A percentile compares a stretch with the other conserved stretches of the same genome.
Evolutionary conservation across 2,113 vertebrate genomes (phyloP).

Genomic region (Ictalurus punctatus): DNA sequence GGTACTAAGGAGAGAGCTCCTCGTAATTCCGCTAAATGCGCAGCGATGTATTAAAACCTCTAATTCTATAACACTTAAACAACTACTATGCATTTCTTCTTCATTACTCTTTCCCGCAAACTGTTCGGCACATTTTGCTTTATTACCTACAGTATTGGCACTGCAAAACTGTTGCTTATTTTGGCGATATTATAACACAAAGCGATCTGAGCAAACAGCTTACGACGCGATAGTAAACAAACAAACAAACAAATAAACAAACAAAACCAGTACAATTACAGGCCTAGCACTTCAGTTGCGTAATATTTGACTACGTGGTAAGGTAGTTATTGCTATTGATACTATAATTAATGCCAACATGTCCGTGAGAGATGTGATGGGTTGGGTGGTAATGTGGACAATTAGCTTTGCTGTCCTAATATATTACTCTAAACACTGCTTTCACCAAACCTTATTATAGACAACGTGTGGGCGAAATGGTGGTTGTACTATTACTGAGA

Average conservation of each 20-base stretch:
- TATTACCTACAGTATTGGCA: background rate
- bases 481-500: background rate
- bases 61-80: background rate
- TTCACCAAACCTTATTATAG: background rate
- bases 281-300: background rate
- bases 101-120: background rate
- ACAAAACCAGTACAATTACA: background rate
- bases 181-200: background rate
- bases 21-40: conserved; percentile 79
- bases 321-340: background rate
- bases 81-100: background rate
- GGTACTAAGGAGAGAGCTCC: conserved; percentile 82
- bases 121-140: no score
- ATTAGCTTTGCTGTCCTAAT: background rate
- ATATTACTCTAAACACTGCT: background rate
- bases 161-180: background rate
- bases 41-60: conserved; percentile 76
- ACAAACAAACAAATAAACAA: background rate
- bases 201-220: background rate
- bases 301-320: background rate
- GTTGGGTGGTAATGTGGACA: background rate
- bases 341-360: background rate
- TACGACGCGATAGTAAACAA: background rate
- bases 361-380: background rate
- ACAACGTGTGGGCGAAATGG: background rate